Conservation (phyloP, 1,140 invertebrate species). For the Myzus persicae region DNA sequence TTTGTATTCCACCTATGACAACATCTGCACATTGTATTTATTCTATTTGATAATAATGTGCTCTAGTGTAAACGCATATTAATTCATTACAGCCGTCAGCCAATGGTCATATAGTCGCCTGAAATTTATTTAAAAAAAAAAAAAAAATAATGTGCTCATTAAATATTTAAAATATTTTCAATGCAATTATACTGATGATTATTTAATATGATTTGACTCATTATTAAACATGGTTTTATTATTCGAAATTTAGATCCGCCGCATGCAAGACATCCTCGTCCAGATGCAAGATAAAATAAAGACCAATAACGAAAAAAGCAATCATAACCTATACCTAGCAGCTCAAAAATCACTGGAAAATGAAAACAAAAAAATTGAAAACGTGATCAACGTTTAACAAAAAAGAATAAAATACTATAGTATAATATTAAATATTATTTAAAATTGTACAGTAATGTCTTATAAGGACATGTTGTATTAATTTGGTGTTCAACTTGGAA, state of each 20-base stretch:
- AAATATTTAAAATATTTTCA: not conserved
- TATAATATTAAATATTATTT: not conserved
- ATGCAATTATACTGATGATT: not conserved
- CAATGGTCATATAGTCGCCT: too few species aligned
- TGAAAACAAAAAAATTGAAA: conserved; percentile 60
- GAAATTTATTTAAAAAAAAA: too few species aligned
- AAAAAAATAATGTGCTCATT: too few species aligned
- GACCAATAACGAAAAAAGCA: conserved; percentile 71
- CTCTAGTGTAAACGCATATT: too few species aligned
- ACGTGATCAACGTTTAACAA: conserved; percentile 61
- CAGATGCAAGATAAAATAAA: conserved; percentile 97
- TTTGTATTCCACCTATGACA: not conserved
- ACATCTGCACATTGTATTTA: not conserved
- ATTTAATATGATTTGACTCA: not conserved
- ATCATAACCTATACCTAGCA: conserved; percentile 58
- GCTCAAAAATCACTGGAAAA: conserved; percentile 59
- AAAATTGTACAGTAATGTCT: not conserved
- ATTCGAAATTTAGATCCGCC: conserved; percentile 73
- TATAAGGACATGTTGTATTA: not conserved
- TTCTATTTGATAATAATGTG: not conserved
- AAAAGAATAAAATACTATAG: not conserved
- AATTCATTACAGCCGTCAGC: too few species aligned
- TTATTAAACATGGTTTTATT: not conserved
- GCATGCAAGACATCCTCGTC: conserved; percentile 95
- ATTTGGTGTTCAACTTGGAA: conserved; percentile 17